Conservation (phyloP, 2,113 vertebrate species). For the Eulacestoma nigropectus region DNA sequence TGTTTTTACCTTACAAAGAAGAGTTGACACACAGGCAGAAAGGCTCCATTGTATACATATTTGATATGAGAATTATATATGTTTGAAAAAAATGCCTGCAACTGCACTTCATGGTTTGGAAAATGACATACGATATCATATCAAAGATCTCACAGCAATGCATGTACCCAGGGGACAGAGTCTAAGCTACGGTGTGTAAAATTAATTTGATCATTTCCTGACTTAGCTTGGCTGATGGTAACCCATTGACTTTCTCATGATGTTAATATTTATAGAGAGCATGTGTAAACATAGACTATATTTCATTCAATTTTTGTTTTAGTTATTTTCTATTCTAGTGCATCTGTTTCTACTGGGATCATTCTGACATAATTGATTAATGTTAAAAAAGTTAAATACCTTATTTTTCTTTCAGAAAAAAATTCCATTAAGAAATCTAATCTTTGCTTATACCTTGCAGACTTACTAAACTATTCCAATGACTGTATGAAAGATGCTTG, state of each 20-base stretch:
- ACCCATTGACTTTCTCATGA: background rate
- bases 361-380: background rate
- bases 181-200: background rate
- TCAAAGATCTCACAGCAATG: background rate
- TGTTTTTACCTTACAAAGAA: background rate
- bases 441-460: background rate
- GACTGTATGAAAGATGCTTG: background rate
- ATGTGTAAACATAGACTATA: background rate
- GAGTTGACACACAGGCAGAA: background rate
- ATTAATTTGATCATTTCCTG: slow-evolving; percentile 3
- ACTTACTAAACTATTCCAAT: background rate
- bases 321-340: background rate
- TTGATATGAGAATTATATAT: background rate
- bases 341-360: background rate
- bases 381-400: background rate
- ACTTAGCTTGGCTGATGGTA: background rate
- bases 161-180: background rate
- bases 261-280: background rate
- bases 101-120: background rate
- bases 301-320: background rate
- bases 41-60: accelerated
- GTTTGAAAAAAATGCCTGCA: background rate
- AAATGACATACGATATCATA: background rate
- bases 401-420: background rate
- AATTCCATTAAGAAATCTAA: background rate